Conservation (phyloP, 1,140 invertebrate species). For the Drosophila pallidifrons region DNA sequence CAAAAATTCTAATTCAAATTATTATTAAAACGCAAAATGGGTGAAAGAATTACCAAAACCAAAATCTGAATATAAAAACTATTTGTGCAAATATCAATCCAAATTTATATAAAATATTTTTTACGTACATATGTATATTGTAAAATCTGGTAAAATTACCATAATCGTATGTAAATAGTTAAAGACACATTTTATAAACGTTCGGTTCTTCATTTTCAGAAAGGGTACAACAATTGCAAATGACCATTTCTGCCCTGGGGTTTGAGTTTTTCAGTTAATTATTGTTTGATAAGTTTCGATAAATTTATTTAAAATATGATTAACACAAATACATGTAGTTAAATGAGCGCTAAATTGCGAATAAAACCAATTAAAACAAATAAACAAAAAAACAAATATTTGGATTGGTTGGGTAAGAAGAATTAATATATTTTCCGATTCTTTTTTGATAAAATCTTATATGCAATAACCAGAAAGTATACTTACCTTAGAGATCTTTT, state of each 20-base stretch:
- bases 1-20: constrained; percentile 54
- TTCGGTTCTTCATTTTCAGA: constrained; percentile 20
- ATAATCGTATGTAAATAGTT: constrained; percentile 76
- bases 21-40: constrained; percentile 54
- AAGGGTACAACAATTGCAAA: constrained; percentile 20
- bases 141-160: constrained; percentile 56
- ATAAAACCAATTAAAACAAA: constrained; percentile 78
- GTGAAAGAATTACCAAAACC: constrained; percentile 46
- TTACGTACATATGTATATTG: constrained; percentile 70
- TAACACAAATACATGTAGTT: constrained; percentile 69
- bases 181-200: constrained; percentile 56
- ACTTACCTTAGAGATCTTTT: no score
- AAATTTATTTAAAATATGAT: constrained; percentile 68
- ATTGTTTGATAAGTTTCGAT: constrained; percentile 58
- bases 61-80: constrained; percentile 36
- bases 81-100: constrained; percentile 75
- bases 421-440: not conserved
- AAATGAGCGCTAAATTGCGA: constrained; percentile 81
- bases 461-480: not conserved
- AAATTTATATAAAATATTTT: constrained; percentile 77
- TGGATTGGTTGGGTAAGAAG: not conserved
- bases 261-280: constrained; percentile 58
- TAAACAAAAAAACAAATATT: not conserved
- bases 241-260: constrained; percentile 35
- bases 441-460: not conserved